Conservation (phyloP, 1,140 invertebrate genomes). For the Apolygus lucorum region DNA sequence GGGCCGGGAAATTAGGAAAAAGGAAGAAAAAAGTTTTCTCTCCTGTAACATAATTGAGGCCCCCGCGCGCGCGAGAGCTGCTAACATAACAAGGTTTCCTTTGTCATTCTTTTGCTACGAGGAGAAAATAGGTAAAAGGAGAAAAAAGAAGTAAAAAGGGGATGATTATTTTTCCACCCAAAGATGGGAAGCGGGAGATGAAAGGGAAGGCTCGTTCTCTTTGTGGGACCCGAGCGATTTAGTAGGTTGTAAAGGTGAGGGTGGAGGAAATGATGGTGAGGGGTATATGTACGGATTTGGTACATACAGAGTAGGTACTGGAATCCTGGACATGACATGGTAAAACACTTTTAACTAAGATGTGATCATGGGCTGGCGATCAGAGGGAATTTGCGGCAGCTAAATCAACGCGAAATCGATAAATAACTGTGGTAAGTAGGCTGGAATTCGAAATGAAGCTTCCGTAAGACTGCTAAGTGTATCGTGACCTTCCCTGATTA, state of each 20-base stretch:
- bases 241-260: conserved; percentile 6
- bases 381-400: too few species aligned
- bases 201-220: neutral
- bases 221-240: neutral
- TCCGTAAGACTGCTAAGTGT: too few species aligned
- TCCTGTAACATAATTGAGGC: conserved; percentile 12
- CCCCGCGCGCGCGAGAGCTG: conserved; percentile 8
- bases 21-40: conserved; percentile 6
- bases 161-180: conserved; percentile 10
- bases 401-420: too few species aligned
- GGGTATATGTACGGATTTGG: too few species aligned
- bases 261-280: neutral
- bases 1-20: conserved; percentile 1
- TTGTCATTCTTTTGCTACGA: conserved; percentile 1
- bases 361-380: too few species aligned
- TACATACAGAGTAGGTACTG: too few species aligned
- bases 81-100: conserved; percentile 16
- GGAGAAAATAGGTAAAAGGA: too few species aligned
- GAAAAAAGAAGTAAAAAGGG: neutral
- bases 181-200: conserved; percentile 3
- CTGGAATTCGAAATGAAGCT: too few species aligned
- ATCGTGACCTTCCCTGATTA: too few species aligned
- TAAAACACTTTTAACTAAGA: too few species aligned
- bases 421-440: too few species aligned
- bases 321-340: too few species aligned